These are phyloP conservation scores for Trachymyrmex septentrionalis DNA, from an alignment of 1,140 invertebrate genomes.

Conservation along the genomic window DNA sequence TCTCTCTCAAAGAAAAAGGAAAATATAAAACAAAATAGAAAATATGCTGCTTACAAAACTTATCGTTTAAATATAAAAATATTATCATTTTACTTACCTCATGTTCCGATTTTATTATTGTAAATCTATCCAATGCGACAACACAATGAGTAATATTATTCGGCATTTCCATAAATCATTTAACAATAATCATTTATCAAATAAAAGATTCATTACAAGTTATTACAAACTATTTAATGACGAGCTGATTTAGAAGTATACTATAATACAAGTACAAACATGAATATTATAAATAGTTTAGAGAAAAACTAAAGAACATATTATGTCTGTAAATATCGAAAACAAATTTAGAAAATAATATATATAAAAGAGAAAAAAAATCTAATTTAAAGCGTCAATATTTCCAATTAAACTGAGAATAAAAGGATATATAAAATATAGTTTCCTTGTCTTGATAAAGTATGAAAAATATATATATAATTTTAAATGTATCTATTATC, in stretches of 20 bases:
- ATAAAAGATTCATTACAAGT: constrained; percentile 3
- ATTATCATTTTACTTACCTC: constrained; percentile 36
- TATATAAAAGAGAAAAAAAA: neutral
- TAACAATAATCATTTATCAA: neutral
- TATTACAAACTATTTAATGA: neutral
- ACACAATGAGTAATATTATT: neutral
- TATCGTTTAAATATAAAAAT: neutral
- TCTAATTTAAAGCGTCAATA: neutral
- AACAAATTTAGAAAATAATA: neutral
- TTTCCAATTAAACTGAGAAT: neutral
- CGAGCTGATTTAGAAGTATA: neutral
- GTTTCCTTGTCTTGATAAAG: neutral
- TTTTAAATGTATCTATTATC: neutral
- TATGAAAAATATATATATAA: neutral
- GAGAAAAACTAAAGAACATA: neutral
- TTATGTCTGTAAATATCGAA: neutral
- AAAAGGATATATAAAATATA: neutral
- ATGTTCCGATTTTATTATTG: neutral
- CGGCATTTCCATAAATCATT: constrained; percentile 15
- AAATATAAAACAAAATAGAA: neutral
- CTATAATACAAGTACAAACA: neutral
- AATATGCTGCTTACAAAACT: neutral
- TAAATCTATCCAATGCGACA: neutral
- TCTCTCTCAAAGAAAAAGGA: neutral
- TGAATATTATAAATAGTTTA: neutral